Evolutionary conservation across 2,113 vertebrate species (phyloP).

Genomic region (Hydropotes inermis): DNA sequence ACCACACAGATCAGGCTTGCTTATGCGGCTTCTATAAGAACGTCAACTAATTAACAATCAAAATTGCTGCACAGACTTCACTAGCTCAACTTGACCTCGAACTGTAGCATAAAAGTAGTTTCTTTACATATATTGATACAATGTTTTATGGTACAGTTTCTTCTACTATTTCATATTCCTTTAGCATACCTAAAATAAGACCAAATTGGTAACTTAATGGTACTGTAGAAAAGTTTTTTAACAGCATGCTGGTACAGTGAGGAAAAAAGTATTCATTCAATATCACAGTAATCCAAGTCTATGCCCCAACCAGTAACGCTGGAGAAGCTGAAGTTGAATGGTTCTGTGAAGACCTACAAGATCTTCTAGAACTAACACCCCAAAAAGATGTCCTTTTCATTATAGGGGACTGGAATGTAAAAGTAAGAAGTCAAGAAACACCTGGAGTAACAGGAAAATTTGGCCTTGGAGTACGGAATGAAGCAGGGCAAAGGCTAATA

Average conservation of each 20-base stretch:
- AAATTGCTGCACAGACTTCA: not conserved
- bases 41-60: not conserved
- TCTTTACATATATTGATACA: not conserved
- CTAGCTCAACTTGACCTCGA: not conserved
- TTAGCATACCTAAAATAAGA: conserved; percentile 11
- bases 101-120: not conserved
- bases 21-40: not conserved
- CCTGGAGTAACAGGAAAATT: not conserved
- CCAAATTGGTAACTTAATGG: not conserved
- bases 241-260: not conserved
- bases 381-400: not conserved
- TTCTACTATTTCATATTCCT: not conserved
- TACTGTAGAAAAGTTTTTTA: not conserved
- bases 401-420: not conserved
- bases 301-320: not conserved
- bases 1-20: not conserved
- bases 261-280: not conserved
- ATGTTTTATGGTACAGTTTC: not conserved
- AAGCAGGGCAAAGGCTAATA: not conserved
- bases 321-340: not conserved
- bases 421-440: not conserved
- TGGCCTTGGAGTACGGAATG: not conserved
- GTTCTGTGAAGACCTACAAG: not conserved
- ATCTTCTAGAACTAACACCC: not conserved
- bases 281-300: not conserved